These are phyloP conservation scores for Leptinotarsa rubiginosa DNA, from an alignment of 2,888 invertebrate genomes.

Conservation along the genomic window DNA sequence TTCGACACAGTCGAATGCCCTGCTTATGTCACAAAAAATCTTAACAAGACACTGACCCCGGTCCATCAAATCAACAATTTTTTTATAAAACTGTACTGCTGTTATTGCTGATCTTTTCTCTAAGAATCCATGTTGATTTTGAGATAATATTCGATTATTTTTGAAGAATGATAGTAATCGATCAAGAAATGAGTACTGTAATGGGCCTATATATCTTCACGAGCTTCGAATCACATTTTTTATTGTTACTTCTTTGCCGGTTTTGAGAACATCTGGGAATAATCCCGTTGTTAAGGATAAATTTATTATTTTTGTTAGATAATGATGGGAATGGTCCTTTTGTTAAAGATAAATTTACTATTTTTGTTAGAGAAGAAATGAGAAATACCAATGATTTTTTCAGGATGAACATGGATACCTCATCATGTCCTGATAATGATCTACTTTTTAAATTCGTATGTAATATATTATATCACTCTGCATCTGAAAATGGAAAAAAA, in stretches of 20 bases:
- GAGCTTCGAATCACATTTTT: neutral
- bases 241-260: neutral
- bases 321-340: neutral
- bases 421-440: neutral
- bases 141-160: neutral
- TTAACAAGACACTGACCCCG: neutral
- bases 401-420: neutral
- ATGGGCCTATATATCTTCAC: neutral
- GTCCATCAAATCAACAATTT: neutral
- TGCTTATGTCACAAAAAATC: neutral
- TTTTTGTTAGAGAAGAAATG: neutral
- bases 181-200: neutral
- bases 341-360: neutral
- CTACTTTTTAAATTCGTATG: neutral
- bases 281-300: neutral
- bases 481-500: neutral
- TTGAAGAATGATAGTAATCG: neutral
- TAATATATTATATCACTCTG: neutral
- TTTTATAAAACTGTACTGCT: neutral
- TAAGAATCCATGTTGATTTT: neutral
- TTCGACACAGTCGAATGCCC: slow-evolving; percentile 1
- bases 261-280: neutral
- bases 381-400: neutral
- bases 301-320: neutral
- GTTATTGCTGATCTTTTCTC: neutral